phyloP scores from a whole-genome alignment of 2,113 vertebrate genomes.

The Paramisgurnus dabryanus region DNA sequence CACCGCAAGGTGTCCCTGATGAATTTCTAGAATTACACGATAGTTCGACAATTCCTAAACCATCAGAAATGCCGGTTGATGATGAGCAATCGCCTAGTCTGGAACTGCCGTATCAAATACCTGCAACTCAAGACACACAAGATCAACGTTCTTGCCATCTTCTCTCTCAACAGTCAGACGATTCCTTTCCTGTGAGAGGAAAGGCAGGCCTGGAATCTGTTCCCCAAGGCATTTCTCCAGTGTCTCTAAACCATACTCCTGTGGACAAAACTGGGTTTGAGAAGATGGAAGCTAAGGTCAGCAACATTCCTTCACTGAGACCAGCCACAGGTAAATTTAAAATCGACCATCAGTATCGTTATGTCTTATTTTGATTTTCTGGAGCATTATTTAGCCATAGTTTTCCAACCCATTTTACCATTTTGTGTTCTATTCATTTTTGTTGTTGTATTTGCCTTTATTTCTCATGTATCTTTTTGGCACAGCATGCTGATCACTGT shows the following conservation, averaged over 20 bases:
- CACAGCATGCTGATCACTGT: background rate
- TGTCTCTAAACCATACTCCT: conserved; percentile 49
- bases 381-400: conserved; percentile 18
- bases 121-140: conserved; percentile 49
- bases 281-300: conserved; percentile 58
- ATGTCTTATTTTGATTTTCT: conserved; percentile 35
- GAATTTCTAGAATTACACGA: conserved; percentile 78
- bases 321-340: conserved; percentile 71
- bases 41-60: conserved; percentile 68
- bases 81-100: conserved; percentile 62
- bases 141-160: conserved; percentile 67
- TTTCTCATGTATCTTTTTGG: background rate
- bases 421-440: conserved; percentile 47
- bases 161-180: conserved; percentile 60
- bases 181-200: conserved; percentile 63
- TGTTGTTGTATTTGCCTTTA: conserved; percentile 36
- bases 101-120: conserved; percentile 37
- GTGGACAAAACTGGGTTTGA: conserved; percentile 51
- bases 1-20: conserved; percentile 71
- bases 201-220: conserved; percentile 70
- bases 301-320: conserved; percentile 67
- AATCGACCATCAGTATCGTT: conserved; percentile 53
- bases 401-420: conserved; percentile 14
- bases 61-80: conserved; percentile 65
- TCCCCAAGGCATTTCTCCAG: conserved; percentile 55